phyloP scores from a whole-genome alignment of 2,888 invertebrate species.

The Ceramica pisi region DNA sequence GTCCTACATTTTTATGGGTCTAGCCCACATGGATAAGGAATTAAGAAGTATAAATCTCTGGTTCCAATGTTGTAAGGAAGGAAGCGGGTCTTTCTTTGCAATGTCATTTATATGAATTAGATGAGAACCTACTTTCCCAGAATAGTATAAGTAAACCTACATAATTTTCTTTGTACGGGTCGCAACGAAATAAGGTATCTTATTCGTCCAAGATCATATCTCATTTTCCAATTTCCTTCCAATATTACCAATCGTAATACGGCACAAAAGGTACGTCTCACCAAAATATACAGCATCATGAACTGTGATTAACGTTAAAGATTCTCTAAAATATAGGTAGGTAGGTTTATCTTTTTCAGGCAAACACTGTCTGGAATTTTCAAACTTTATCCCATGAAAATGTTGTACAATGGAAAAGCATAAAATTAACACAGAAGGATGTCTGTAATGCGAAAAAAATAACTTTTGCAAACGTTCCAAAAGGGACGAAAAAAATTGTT shows the following conservation, averaged over 20 bases:
- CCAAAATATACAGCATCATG: slow-evolving; percentile 35
- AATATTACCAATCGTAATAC: slow-evolving; percentile 37
- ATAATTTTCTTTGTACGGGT: slow-evolving; percentile 20
- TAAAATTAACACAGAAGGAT: slow-evolving; percentile 22
- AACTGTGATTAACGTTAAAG: slow-evolving; percentile 35
- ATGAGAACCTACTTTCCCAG: slow-evolving; percentile 8
- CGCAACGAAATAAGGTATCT: slow-evolving; percentile 19
- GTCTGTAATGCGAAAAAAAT: slow-evolving; percentile 5
- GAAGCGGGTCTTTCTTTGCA: neutral
- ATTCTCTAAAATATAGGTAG: neutral
- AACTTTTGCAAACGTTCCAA: slow-evolving; percentile 4
- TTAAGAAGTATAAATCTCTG: slow-evolving; percentile 43
- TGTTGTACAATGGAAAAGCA: slow-evolving; percentile 30
- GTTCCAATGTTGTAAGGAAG: neutral
- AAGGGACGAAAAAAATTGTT: slow-evolving; percentile 26
- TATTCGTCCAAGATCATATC: slow-evolving; percentile 38
- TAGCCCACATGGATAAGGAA: slow-evolving; percentile 66
- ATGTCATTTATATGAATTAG: slow-evolving; percentile 13
- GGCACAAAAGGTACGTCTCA: slow-evolving; percentile 28
- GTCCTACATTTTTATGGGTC: slow-evolving; percentile 70
- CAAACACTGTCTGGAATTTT: neutral
- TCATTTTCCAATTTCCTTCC: slow-evolving; percentile 47
- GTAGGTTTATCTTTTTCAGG: neutral
- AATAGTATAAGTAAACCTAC: slow-evolving; percentile 6
- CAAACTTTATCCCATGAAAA: slow-evolving; percentile 21